Percentiles rank a stretch among this genome's conserved stretches.
Conservation (phyloP, 2,797 vertebrate species). For the Oreonectes daqikongensis region DNA sequence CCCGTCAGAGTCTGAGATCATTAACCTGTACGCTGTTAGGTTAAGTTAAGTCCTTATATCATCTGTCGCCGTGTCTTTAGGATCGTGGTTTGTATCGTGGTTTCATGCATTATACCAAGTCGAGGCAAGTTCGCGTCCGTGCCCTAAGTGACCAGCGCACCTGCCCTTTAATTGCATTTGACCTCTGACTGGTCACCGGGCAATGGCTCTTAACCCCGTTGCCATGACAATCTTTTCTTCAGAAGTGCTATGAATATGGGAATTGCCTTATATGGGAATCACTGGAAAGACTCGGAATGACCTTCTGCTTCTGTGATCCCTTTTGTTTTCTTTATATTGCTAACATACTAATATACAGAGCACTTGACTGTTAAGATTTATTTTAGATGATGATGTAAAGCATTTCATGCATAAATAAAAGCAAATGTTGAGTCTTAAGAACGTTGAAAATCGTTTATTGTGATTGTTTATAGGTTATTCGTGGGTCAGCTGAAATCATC, state of each 20-base stretch:
- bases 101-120: constrained; percentile 36
- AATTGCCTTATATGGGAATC: constrained; percentile 27
- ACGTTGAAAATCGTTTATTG: background rate
- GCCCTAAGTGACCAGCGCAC: constrained; percentile 29
- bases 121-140: constrained; percentile 44
- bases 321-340: background rate
- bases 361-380: constrained; percentile 41
- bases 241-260: constrained; percentile 45
- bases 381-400: constrained; percentile 35
- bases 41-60: constrained; percentile 40
- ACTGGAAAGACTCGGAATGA: constrained; percentile 14
- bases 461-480: no score
- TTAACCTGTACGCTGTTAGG: constrained; percentile 32
- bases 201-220: constrained; percentile 29
- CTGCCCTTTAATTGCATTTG: constrained; percentile 43
- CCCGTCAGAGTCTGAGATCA: background rate
- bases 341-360: constrained; percentile 28
- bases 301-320: constrained; percentile 12
- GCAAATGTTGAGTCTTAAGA: background rate
- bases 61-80: constrained; percentile 1
- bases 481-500: no score
- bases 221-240: constrained; percentile 53
- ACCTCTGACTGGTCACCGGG: constrained; percentile 47
- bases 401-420: constrained; percentile 35
- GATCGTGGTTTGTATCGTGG: constrained; percentile 1